Percentiles rank a stretch among this genome's conserved stretches.
These are phyloP conservation scores for Hipparchia sbordonii DNA, from an alignment of 2,888 invertebrate genomes.

Conservation along the genomic window DNA sequence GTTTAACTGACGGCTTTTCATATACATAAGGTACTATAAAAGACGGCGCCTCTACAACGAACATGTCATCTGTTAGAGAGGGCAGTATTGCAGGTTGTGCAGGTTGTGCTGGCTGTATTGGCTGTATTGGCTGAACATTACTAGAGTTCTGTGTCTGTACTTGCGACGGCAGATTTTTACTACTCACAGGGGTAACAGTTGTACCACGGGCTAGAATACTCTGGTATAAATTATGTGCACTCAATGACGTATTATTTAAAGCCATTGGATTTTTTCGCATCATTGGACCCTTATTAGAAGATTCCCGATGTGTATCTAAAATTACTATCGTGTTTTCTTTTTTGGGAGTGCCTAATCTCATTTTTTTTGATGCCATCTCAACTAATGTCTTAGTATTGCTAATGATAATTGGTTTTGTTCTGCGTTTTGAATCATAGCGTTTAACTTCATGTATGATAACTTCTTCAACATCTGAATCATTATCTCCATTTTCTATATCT, in stretches of 20 bases:
- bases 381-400: constrained; percentile 88
- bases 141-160: constrained; percentile 42
- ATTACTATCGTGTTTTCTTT: constrained; percentile 90
- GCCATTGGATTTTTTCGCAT: constrained; percentile 53
- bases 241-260: constrained; percentile 73
- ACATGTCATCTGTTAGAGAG: constrained; percentile 95
- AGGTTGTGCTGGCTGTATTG: constrained; percentile 32
- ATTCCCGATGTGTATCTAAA: constrained; percentile 89
- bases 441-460: constrained; percentile 81
- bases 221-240: constrained; percentile 85
- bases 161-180: constrained; percentile 43
- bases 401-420: constrained; percentile 81
- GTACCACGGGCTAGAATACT: constrained; percentile 71
- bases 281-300: constrained; percentile 82
- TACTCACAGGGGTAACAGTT: constrained; percentile 65
- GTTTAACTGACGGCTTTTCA: constrained; percentile 92
- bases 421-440: constrained; percentile 70
- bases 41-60: constrained; percentile 95
- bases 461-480: constrained; percentile 86
- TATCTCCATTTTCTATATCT: constrained; percentile 78
- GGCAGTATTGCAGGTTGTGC: constrained; percentile 88
- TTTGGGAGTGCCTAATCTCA: constrained; percentile 67
- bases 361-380: constrained; percentile 85
- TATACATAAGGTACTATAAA: constrained; percentile 97
- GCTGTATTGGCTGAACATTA: constrained; percentile 32